Percentiles rank a stretch among this genome's conserved stretches.
Conservation (phyloP, 2,113 vertebrate species). For the Probosciger aterrimus region DNA sequence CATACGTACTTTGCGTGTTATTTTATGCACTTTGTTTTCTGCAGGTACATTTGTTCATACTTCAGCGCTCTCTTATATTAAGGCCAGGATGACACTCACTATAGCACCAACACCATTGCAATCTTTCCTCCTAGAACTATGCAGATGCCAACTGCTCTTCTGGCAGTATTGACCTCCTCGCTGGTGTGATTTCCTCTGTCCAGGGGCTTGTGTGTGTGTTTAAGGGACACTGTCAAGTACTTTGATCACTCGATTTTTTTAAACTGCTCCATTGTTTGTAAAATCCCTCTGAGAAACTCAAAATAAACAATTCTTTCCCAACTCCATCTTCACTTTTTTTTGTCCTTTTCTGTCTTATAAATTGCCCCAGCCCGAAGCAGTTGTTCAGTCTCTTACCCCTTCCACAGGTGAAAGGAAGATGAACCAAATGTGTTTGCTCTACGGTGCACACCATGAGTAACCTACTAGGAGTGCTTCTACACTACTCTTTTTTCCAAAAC, state of each 20-base stretch:
- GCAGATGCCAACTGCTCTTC: conserved; percentile 58
- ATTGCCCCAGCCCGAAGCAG: background rate
- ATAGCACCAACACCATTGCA: conserved; percentile 57
- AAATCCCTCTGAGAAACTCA: conserved; percentile 58
- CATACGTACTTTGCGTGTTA: conserved; percentile 65
- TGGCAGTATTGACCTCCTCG: conserved; percentile 48
- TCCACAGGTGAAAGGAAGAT: fast-evolving
- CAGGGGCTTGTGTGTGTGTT: conserved; percentile 48
- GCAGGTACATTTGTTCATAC: background rate
- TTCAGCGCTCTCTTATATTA: background rate
- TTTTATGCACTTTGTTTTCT: conserved; percentile 50
- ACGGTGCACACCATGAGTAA: fast-evolving
- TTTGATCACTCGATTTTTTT: conserved; percentile 61
- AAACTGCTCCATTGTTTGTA: conserved; percentile 66
- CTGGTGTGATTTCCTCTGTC: conserved; percentile 50
- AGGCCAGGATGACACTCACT: conserved; percentile 40
- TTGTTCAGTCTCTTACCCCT: background rate
- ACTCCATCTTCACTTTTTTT: background rate
- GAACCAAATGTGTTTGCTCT: background rate
- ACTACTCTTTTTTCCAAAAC: background rate
- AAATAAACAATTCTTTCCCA: conserved; percentile 68
- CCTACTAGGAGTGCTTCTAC: background rate
- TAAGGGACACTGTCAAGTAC: conserved; percentile 66
- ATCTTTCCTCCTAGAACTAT: conserved; percentile 58
- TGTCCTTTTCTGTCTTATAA: background rate